These are phyloP conservation scores for Orchesella cincta DNA, from an alignment of 1,140 invertebrate genomes.

Conservation along the genomic window DNA sequence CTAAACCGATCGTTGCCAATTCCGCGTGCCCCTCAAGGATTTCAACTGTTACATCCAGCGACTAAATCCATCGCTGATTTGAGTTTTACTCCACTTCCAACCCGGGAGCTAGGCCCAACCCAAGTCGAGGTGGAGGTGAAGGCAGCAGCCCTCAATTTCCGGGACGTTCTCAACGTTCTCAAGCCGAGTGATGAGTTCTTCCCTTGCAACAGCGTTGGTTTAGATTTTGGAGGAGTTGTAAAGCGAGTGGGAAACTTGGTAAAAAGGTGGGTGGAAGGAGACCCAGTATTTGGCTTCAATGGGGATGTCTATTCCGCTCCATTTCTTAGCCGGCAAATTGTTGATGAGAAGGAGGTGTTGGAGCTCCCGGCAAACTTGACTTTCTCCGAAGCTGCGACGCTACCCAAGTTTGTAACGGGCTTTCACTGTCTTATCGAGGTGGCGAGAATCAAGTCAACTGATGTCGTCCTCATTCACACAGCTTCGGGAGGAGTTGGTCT, in stretches of 20 bases:
- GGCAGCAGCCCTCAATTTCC: neutral
- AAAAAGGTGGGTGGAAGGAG: neutral
- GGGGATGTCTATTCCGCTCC: neutral
- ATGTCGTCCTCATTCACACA: neutral
- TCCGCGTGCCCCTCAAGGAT: neutral
- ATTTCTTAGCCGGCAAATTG: neutral
- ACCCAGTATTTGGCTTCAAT: neutral
- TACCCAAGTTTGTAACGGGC: neutral
- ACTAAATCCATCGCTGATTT: neutral
- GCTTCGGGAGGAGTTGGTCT: conserved; percentile 13
- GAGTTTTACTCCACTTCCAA: neutral
- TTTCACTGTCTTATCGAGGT: neutral
- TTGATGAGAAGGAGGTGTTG: neutral
- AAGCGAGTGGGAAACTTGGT: neutral
- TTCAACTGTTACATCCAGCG: neutral
- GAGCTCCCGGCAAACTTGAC: neutral
- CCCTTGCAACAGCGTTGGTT: neutral
- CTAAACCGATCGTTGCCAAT: too few relatives aligned
- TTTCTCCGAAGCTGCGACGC: neutral
- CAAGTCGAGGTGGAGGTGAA: conserved; percentile 18
- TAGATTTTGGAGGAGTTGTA: neutral
- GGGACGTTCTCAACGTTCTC: neutral
- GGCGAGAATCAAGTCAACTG: neutral
- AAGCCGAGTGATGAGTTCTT: neutral
- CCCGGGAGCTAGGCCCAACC: neutral